Conservation (phyloP, 2,797 vertebrate genomes). For the Knipowitschia caucasica region DNA sequence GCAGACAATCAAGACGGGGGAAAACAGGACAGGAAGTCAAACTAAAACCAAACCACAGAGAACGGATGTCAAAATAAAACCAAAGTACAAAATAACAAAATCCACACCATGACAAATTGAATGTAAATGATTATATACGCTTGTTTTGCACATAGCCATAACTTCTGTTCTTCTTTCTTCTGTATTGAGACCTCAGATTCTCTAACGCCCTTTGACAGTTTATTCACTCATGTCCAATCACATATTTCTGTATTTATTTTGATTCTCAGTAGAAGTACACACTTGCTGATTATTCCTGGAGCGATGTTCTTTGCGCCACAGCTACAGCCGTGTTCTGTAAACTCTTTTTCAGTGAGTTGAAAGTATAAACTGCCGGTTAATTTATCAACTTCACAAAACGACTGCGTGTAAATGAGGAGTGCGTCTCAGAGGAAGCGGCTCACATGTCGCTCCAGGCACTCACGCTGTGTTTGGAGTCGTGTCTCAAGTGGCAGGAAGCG, state of each 20-base stretch:
- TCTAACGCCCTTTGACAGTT: neutral
- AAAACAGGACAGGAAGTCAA: too few species aligned
- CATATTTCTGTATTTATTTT: slow-evolving; percentile 2
- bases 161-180: too few species aligned
- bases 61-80: too few species aligned
- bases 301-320: slow-evolving; percentile 24
- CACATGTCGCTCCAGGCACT: neutral
- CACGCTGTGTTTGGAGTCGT: too few species aligned
- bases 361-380: neutral
- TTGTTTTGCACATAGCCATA: too few species aligned
- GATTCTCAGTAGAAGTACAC: slow-evolving; percentile 5
- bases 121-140: too few species aligned
- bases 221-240: neutral
- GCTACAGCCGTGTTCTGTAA: slow-evolving; percentile 40
- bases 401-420: neutral
- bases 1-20: too few species aligned
- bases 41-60: too few species aligned
- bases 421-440: neutral
- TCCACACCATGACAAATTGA: too few species aligned
- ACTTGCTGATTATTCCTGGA: slow-evolving; percentile 14
- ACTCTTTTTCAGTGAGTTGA: slow-evolving; percentile 16
- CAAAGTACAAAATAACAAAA: too few species aligned
- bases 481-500: too few species aligned
- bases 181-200: too few species aligned
- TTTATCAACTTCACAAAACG: neutral